Conservation (phyloP, 2,888 invertebrate genomes). For the Neoaliturus tenellus region DNA sequence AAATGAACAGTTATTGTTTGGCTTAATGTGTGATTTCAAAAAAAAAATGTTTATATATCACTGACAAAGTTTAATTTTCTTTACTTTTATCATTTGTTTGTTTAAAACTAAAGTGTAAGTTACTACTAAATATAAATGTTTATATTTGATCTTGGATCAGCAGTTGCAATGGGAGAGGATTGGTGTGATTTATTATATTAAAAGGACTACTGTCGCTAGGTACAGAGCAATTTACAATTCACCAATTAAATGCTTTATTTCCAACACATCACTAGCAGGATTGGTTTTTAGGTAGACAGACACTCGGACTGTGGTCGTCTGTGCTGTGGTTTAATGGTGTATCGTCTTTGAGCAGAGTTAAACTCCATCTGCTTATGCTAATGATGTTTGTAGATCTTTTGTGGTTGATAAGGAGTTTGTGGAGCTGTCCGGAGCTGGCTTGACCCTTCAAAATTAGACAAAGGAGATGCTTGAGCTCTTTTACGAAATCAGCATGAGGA, state of each 20-base stretch:
- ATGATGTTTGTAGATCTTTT: not conserved
- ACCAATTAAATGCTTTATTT: not conserved
- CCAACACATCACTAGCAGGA: not conserved
- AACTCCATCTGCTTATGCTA: not conserved
- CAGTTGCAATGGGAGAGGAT: not conserved
- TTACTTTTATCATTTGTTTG: no score
- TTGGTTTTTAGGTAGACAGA: not conserved
- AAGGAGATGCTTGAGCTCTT: not conserved
- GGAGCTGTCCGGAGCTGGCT: not conserved
- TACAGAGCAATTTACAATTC: not conserved
- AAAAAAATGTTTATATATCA: no score
- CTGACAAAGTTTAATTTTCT: no score
- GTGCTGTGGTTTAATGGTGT: not conserved
- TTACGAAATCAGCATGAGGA: not conserved
- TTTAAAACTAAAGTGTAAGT: not conserved
- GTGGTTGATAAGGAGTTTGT: not conserved
- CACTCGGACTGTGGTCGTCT: not conserved
- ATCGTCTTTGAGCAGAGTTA: not conserved
- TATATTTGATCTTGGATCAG: not conserved
- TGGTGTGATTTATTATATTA: no score
- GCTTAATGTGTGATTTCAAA: no score
- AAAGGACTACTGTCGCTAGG: not conserved
- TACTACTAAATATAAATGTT: not conserved
- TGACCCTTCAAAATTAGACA: not conserved
- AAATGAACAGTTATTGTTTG: no score